Conservation (phyloP, 2,888 invertebrate species). For the Agonopterix subpropinquella region DNA sequence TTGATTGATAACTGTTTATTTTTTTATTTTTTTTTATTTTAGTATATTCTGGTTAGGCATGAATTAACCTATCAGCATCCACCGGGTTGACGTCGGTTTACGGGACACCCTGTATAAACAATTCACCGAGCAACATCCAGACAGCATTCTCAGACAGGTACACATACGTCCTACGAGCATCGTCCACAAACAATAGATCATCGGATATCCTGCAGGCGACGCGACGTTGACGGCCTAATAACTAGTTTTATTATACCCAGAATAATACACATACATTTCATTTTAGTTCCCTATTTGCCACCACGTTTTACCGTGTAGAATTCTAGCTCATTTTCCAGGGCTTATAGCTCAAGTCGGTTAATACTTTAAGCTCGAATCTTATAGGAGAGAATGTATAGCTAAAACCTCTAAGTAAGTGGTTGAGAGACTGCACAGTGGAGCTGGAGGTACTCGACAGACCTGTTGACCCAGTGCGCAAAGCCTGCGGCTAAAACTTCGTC, state of each 20-base stretch:
- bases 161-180: conserved; percentile 20
- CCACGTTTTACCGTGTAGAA: too few species aligned
- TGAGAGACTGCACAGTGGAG: conserved; percentile 52
- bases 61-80: too few species aligned
- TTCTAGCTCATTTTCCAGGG: conserved; percentile 2
- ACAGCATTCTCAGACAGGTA: conserved; percentile 51
- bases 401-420: conserved; percentile 56
- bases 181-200: conserved; percentile 58
- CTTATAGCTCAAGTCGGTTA: not conserved
- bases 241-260: conserved; percentile 32
- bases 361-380: not conserved
- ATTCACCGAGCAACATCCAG: conserved; percentile 18
- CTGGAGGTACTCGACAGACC: conserved; percentile 49
- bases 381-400: not conserved
- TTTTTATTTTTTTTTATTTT: too few species aligned
- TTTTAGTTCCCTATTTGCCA: not conserved
- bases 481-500: conserved; percentile 52
- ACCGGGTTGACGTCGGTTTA: too few species aligned
- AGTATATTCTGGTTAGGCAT: too few species aligned
- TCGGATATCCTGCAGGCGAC: conserved; percentile 53
- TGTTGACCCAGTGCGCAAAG: conserved; percentile 64
- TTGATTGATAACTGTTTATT: too few species aligned
- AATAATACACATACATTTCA: conserved; percentile 8
- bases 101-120: not conserved
- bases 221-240: conserved; percentile 52